Base-by-base conservation (phyloP, 2,113 vertebrate genomes). In the Todiramphus chloris region DNA sequence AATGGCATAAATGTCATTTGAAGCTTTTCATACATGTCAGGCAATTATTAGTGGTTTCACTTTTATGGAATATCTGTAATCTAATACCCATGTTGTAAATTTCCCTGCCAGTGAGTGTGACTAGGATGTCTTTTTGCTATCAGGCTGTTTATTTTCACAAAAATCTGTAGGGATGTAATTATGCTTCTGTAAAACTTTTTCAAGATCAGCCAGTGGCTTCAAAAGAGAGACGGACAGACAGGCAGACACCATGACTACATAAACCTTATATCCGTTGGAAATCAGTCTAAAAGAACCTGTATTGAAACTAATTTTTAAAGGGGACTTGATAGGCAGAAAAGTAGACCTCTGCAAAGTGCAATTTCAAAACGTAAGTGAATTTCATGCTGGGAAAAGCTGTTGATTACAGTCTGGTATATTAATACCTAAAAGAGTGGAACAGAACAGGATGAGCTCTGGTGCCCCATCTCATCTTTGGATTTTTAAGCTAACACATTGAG, bases 351-450 rank as follows among this genome's bases (percentile, higher is more conserved):
- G 50, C 86, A 74, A 94, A 94, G 41, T 33, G 37, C 74, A 66
- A 67, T 89, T 94, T 89, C 87, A 87, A 94, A 94, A 51, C 60
- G 68, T 67, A 87, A 91, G 83, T 83, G 17, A 90, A 95, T 95
- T 95, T 94, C 89, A 89, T 79, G 83, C 59, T 85, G 91, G 81
- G 69, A 89, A 85, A 79, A 94, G 62, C 66, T 91, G 31, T 9
- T 44, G 70, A 62, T 76, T 82, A 37, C 50, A 67, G 67, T 30
- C 58, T 91, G 44, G 83, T 92, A 94, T 85, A 85, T 59, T 85
- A 93, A 92, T 72, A 33, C 31, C 19, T 76, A 41, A 83, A 81
- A 41, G 17, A 64, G 62, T 53, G 62, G n/a, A 94, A 63, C 9
- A 81, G 70, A n/a, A 58, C 46, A 20, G 28, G 51, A 56, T 17